Percentiles rank a stretch among this genome's conserved stretches.
Evolutionary conservation across 2,888 invertebrate species (phyloP).

Genomic region (Cremastinae sp.): DNA sequence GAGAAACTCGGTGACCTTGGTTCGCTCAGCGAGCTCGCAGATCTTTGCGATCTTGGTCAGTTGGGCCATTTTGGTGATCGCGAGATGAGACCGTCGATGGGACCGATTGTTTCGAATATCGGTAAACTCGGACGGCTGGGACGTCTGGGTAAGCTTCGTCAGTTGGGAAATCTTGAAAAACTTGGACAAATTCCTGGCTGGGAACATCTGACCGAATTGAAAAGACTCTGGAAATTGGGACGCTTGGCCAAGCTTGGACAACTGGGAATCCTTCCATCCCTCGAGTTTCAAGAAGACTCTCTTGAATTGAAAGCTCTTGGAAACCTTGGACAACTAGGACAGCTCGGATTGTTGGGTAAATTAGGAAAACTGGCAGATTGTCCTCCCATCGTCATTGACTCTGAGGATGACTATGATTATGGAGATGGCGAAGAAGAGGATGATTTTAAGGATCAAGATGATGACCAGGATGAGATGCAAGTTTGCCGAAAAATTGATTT

Average conservation of each 20-base stretch:
- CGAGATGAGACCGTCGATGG: background rate
- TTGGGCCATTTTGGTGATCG: slow-evolving; percentile 10
- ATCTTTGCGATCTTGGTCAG: slow-evolving; percentile 1
- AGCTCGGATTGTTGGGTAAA: slow-evolving; percentile 10
- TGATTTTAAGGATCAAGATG: background rate
- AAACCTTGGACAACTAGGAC: slow-evolving; percentile 7
- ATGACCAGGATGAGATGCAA: background rate
- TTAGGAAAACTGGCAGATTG: background rate
- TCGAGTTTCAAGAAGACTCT: background rate
- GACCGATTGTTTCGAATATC: background rate
- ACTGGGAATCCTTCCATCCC: background rate
- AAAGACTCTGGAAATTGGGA: slow-evolving; percentile 2
- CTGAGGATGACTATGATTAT: background rate
- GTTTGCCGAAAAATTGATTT: too few relatives aligned
- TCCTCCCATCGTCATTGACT: too few relatives aligned
- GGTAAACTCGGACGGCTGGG: slow-evolving; percentile 19
- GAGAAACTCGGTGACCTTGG: slow-evolving; percentile 18
- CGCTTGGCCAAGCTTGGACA: slow-evolving; percentile 1
- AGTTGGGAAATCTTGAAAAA: slow-evolving; percentile 4
- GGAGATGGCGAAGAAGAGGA: background rate
- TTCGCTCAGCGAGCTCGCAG: slow-evolving; percentile 3
- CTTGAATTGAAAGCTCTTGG: background rate
- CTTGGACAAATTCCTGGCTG: background rate
- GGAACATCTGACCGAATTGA: background rate
- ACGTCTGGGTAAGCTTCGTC: slow-evolving; percentile 5